A percentile compares a stretch with the other conserved stretches of the same genome.
Evolutionary conservation across 1,140 invertebrate genomes (phyloP).

Genomic region (Solenopsis fugax): DNA sequence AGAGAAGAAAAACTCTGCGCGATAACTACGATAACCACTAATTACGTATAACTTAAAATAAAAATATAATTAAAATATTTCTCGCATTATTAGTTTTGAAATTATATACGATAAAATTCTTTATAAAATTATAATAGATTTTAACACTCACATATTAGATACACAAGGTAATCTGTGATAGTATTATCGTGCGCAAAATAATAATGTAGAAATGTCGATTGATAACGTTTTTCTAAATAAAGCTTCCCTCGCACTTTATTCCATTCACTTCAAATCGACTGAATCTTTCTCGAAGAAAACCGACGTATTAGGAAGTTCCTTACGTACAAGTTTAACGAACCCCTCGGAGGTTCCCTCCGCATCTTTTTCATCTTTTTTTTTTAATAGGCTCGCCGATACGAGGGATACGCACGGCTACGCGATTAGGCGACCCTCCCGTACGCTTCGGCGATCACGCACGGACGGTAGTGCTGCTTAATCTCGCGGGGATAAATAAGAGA

Average conservation of each 20-base stretch:
- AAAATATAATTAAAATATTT: not conserved
- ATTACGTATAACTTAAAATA: not conserved
- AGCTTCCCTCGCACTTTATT: not conserved
- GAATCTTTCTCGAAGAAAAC: constrained; percentile 31
- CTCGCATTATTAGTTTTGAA: not conserved
- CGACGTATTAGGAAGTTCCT: not conserved
- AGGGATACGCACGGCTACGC: constrained; percentile 60
- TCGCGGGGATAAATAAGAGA: constrained; percentile 65
- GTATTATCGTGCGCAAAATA: no score
- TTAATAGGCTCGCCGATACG: constrained; percentile 72
- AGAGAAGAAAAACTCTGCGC: not conserved
- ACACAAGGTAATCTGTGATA: no score
- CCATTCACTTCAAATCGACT: not conserved
- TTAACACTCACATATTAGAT: not conserved
- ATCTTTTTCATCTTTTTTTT: constrained; percentile 56
- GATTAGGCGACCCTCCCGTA: constrained; percentile 72
- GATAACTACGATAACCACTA: not conserved
- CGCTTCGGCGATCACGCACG: constrained; percentile 64
- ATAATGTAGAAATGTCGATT: not conserved
- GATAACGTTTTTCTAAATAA: not conserved
- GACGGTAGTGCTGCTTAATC: constrained; percentile 55
- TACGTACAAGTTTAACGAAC: constrained; percentile 9
- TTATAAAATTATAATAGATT: constrained; percentile 7
- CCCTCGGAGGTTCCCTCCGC: not conserved
- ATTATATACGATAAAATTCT: not conserved